A percentile compares a stretch with the other conserved stretches of the same genome.
phyloP scores from a whole-genome alignment of 2,888 invertebrate genomes.

The Patella ulyssiponensis region DNA sequence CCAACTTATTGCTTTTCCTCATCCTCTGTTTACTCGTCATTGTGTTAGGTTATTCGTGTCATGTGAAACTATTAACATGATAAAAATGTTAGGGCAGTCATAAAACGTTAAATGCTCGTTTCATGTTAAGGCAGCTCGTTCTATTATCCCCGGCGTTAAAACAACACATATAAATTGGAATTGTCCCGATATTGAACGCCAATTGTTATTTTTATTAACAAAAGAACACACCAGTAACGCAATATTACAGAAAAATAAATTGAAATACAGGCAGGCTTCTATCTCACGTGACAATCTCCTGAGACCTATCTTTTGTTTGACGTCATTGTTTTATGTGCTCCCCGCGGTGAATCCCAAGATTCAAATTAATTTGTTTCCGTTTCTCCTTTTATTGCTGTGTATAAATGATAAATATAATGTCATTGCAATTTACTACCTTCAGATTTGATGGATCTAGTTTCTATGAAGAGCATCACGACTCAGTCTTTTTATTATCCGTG shows the following conservation, averaged over 20 bases:
- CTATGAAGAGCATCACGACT: too few relatives aligned
- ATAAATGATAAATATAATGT: conserved; percentile 6
- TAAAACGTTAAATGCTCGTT: not conserved
- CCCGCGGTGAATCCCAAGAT: conserved; percentile 5
- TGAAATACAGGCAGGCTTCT: conserved; percentile 5
- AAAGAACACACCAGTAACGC: conserved; percentile 5
- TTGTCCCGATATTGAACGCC: not conserved
- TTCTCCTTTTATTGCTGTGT: conserved; percentile 2
- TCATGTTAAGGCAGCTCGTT: not conserved
- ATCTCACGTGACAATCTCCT: conserved; percentile 2
- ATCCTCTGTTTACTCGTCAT: not conserved
- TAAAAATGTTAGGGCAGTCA: not conserved
- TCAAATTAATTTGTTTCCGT: conserved; percentile 12
- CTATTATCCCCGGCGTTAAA: not conserved
- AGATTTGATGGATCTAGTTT: too few relatives aligned
- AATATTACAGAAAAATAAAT: conserved; percentile 12
- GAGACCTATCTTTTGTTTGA: conserved; percentile 12
- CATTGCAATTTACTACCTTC: not conserved
- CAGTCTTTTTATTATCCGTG: too few relatives aligned
- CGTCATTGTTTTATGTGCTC: conserved; percentile 9
- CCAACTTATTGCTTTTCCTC: not conserved
- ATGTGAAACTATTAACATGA: not conserved
- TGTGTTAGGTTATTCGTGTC: not conserved
- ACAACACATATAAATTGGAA: conserved; percentile 11
- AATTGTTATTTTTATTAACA: conserved; percentile 12